Base-by-base conservation (phyloP, 2,888 invertebrate species). In the Chorisops tibialis region DNA sequence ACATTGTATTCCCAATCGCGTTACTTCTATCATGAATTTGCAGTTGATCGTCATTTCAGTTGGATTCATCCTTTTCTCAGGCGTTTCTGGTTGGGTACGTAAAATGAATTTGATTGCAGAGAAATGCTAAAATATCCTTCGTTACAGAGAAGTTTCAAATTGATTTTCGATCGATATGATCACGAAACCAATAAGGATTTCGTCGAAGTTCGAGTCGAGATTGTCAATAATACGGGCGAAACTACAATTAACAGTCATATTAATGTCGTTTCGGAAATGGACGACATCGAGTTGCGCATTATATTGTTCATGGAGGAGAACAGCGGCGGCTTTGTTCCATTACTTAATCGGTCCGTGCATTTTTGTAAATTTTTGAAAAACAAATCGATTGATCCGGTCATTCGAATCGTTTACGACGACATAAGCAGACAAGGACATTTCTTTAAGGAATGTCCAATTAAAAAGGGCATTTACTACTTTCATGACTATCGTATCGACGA, bases 331-430 rank as follows among this genome's bases (percentile, higher is more conserved):
- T 73, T 65, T 19, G 71, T 72, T 2, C 61, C 67, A 2, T 19
- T 74, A 0, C 2, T 72, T 0, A 72, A 68, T 60, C 68, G 67
- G 6, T 66, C 65, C 1, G 39, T 72, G 5, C 69, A 71, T 61
- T 71, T 74, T 39, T 76, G 76, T 59, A 71, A 73, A 64, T 67
- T 75, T 48, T 30, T 76, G 0, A 72, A 69, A 41, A 67, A 70
- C 11, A 73, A 67, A 18, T 69, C 68, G 12, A 50, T 60, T 3
- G 73, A 74, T 18, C 72, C 73, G 2, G 6, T 71, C 11, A 1
- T 71, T 3, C 69, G 69, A 4, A 14, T 63, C 3, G 59, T 76
- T 3, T 73, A 71, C 21, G 73, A 73, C 16, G 74, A 75, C 54
- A 0, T 76, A 7, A n/a, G 66, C 4, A 71, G 69, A n/a, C 66